phyloP scores from a whole-genome alignment of 2,797 vertebrate species.

The Discoglossus pictus region DNA sequence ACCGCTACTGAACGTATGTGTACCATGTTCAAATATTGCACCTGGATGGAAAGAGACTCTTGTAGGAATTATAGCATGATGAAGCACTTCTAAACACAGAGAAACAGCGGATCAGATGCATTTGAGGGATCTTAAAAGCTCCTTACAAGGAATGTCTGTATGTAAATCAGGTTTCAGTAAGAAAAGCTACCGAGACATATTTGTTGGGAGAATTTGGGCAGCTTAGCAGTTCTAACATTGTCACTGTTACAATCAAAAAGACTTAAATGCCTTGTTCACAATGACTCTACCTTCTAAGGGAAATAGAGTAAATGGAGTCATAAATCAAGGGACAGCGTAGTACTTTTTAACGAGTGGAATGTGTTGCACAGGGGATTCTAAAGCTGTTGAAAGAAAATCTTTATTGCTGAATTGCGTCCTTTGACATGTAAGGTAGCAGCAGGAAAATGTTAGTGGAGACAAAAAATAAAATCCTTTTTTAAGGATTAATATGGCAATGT shows the following conservation, averaged over 20 bases:
- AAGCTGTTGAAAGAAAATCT: conserved; percentile 49
- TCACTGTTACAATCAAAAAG: conserved; percentile 44
- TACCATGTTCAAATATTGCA: conserved; percentile 19
- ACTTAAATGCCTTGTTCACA: conserved; percentile 48
- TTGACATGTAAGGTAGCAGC: conserved; percentile 39
- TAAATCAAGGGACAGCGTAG: conserved; percentile 42
- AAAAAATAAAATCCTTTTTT: conserved; percentile 2
- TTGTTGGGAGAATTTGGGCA: conserved; percentile 12
- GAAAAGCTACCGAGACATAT: conserved; percentile 16
- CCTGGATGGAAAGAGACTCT: conserved; percentile 12
- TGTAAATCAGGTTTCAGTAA: conserved; percentile 20
- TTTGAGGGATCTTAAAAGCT: background rate
- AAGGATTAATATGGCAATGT: too few relatives aligned
- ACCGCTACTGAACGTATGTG: conserved; percentile 16
- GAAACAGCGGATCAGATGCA: conserved; percentile 6
- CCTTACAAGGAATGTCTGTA: conserved; percentile 16
- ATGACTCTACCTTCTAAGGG: conserved; percentile 42
- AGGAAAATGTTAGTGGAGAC: conserved; percentile 13
- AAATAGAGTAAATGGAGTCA: conserved; percentile 45
- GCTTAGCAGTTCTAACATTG: conserved; percentile 24
- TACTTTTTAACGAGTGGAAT: conserved; percentile 42
- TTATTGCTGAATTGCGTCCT: conserved; percentile 45
- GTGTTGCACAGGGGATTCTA: conserved; percentile 42
- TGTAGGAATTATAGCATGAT: conserved; percentile 17
- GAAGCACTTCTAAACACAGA: background rate